Evolutionary conservation across 2,888 invertebrate genomes (phyloP), one percentile per base, ranked within the genome.

Genomic region (Diaperis boleti): DNA sequence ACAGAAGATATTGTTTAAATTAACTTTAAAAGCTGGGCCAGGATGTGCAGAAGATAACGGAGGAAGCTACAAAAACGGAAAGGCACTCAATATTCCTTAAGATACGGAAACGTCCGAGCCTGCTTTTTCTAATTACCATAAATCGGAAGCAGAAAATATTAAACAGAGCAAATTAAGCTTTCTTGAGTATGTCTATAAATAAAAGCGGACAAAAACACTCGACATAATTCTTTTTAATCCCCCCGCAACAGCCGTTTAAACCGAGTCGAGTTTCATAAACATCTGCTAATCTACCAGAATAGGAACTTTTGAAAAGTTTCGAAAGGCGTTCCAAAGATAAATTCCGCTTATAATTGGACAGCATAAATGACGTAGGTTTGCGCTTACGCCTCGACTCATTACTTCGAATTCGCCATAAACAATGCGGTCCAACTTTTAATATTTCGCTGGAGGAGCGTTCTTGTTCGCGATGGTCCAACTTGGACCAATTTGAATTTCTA

Each of bases 291-390:
- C 61, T 42, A 55, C 56, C 50, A 50, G 61, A 70, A 67, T 68
- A 60, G 68, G 59, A 69, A 67, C 49, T 69, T 68, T 66, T 67
- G 57, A 66, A 61, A 65, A 65, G 62, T 62, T 62, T 62, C 64
- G 66, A 69, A 72, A 69, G 69, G 68, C 69, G 68, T 67, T 67
- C 57, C 66, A 45, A 47, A 61, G 63, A 72, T 71, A 74, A 73
- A 73, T 73, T 72, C 62, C 64, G 65, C 62, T 67, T 69, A 70
- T 71, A 71, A 71, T 72, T 73, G 70, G 68, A 67, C 61, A 56
- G 62, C 50, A 60, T 59, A 69, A 73, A 69, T 63, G 67, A 64
- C 47, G 59, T 18, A 57, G 61, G 47, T 61, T 47, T 59, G 59
- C 44, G 59, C 31, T 62, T 45, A 37, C 66, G 59, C 54, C 54